phyloP scores from a whole-genome alignment of 1,140 invertebrate species.

The Augochlora pura region DNA sequence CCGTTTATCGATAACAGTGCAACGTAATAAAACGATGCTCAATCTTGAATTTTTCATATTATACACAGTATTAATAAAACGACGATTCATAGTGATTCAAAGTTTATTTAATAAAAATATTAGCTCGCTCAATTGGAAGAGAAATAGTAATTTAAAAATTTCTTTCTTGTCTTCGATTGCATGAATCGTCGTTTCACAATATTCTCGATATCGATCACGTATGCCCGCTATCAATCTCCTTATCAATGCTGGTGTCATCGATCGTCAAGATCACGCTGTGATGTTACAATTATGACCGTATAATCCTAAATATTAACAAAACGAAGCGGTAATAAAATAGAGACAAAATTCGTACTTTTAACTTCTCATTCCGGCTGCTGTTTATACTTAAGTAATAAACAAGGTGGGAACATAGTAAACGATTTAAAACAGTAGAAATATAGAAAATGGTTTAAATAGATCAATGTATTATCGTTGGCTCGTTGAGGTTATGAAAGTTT shows the following conservation, averaged over 20 bases:
- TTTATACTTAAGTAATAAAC: too few species aligned
- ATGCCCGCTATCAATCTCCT: conserved; percentile 23
- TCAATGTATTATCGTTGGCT: too few species aligned
- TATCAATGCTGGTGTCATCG: not conserved
- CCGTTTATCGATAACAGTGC: not conserved
- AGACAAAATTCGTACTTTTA: too few species aligned
- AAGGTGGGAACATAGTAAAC: too few species aligned
- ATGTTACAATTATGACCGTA: not conserved
- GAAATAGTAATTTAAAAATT: not conserved
- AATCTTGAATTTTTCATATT: too few species aligned
- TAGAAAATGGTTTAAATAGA: too few species aligned
- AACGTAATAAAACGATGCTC: not conserved
- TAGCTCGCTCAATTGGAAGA: not conserved
- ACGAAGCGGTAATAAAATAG: not conserved
- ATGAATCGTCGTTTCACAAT: not conserved
- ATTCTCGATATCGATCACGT: conserved; percentile 8
- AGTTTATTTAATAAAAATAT: not conserved
- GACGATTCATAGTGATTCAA: too few species aligned
- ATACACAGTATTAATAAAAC: too few species aligned
- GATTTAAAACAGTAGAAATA: too few species aligned
- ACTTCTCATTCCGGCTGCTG: too few species aligned
- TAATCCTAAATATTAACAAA: not conserved
- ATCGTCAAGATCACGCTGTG: not conserved
- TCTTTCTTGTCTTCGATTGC: not conserved
- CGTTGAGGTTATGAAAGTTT: too few species aligned